These are phyloP conservation scores for Hydrochoerus hydrochaeris DNA, from an alignment of 2,113 vertebrate species.

Conservation along the genomic window DNA sequence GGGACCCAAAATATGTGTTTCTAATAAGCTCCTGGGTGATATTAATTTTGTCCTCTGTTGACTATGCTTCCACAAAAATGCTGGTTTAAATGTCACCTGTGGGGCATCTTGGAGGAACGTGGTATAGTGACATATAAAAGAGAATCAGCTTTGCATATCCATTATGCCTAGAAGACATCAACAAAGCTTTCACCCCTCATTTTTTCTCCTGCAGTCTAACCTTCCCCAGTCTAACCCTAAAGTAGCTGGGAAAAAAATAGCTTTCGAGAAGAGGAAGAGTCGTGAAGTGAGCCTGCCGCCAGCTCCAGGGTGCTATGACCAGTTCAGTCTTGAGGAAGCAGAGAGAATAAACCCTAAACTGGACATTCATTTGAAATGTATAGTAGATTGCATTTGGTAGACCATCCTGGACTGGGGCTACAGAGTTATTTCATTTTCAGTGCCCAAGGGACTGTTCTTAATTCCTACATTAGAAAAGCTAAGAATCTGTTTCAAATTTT, in stretches of 20 bases:
- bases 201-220: not conserved
- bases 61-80: not conserved
- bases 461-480: conserved; percentile 12
- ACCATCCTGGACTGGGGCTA: not conserved
- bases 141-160: not conserved
- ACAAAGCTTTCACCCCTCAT: too few species aligned
- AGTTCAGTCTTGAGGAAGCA: not conserved
- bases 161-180: not conserved
- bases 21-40: not conserved
- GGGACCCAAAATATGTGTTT: not conserved
- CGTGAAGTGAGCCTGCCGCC: not conserved
- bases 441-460: not conserved
- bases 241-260: not conserved
- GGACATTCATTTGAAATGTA: not conserved
- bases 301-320: not conserved
- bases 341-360: not conserved
- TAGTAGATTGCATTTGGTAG: not conserved
- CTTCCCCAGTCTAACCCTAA: not conserved
- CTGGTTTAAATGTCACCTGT: not conserved
- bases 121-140: not conserved
- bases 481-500: not conserved
- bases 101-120: not conserved
- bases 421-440: not conserved
- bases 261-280: not conserved
- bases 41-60: not conserved